These are phyloP conservation scores for Tetragonula clypearis DNA, from an alignment of 1,140 invertebrate genomes.

Conservation along the genomic window DNA sequence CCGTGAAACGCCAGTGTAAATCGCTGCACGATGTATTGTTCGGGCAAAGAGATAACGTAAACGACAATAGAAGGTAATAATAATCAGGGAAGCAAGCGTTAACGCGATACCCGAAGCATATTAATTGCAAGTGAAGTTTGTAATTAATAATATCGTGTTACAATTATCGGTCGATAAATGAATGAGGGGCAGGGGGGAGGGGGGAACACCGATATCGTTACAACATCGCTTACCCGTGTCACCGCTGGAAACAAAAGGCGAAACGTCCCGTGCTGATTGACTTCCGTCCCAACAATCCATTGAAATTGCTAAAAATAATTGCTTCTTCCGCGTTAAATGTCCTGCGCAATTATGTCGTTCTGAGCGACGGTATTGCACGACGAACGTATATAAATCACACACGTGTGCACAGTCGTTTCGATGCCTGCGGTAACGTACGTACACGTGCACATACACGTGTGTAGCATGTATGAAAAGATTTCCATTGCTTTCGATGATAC, in stretches of 20 bases:
- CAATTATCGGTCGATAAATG: constrained; percentile 13
- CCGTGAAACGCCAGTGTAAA: background rate
- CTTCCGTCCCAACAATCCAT: constrained; percentile 1
- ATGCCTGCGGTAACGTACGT: background rate
- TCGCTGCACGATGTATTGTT: background rate
- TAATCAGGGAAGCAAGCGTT: background rate
- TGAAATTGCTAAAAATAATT: constrained; percentile 21
- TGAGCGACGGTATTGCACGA: background rate
- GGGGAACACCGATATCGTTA: constrained; percentile 1
- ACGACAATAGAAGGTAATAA: background rate
- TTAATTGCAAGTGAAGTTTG: constrained; percentile 17
- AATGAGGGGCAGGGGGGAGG: too few relatives aligned
- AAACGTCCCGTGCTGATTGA: constrained; percentile 5
- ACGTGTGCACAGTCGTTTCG: background rate
- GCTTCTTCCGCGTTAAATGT: background rate
- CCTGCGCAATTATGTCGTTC: background rate
- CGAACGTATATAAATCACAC: background rate
- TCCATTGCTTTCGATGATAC: background rate
- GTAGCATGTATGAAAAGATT: background rate
- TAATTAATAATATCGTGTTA: constrained; percentile 42
- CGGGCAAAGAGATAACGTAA: background rate
- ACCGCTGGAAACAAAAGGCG: background rate
- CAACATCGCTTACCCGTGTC: background rate
- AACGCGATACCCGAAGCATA: constrained; percentile 16
- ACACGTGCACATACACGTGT: background rate